Conservation (phyloP, 1,140 invertebrate species). For the Zaprionus africanus region DNA sequence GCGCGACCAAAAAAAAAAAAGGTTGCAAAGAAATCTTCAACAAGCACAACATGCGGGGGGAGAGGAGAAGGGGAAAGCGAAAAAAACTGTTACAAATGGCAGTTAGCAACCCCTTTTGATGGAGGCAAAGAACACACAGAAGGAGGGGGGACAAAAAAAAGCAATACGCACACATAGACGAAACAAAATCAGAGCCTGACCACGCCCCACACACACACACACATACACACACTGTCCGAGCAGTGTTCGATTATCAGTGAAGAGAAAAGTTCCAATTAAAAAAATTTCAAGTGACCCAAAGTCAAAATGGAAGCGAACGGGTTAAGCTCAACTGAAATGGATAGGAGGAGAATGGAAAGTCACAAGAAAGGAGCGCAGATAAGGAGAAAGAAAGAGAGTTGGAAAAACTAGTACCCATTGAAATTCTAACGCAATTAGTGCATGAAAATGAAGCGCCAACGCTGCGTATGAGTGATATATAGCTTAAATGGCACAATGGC, state of each 20-base stretch:
- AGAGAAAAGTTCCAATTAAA: slow-evolving; percentile 50
- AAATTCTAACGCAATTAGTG: slow-evolving; percentile 82
- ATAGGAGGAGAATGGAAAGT: background rate
- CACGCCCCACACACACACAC: slow-evolving; percentile 45
- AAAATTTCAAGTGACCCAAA: slow-evolving; percentile 54
- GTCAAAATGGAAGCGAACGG: slow-evolving; percentile 43
- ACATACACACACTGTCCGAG: slow-evolving; percentile 6
- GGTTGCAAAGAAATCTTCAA: slow-evolving; percentile 66
- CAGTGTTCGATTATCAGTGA: slow-evolving; percentile 44
- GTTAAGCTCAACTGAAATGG: slow-evolving; percentile 15
- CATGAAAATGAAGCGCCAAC: slow-evolving; percentile 79
- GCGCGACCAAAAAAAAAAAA: slow-evolving; percentile 47
- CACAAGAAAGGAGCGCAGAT: background rate
- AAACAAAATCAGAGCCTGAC: slow-evolving; percentile 41
- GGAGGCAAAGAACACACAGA: background rate
- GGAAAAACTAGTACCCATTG: slow-evolving; percentile 46
- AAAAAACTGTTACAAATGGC: slow-evolving; percentile 56
- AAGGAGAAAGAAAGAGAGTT: background rate
- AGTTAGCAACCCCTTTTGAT: slow-evolving; percentile 43
- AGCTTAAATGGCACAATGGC: slow-evolving; percentile 71
- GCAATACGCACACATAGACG: slow-evolving; percentile 9
- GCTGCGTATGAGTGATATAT: slow-evolving; percentile 82
- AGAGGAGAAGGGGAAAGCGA: background rate
- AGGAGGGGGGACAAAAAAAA: slow-evolving; percentile 8
- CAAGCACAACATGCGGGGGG: slow-evolving; percentile 34